Evolutionary conservation across 2,888 invertebrate genomes (phyloP).

Genomic region (Quadriops clusia): DNA sequence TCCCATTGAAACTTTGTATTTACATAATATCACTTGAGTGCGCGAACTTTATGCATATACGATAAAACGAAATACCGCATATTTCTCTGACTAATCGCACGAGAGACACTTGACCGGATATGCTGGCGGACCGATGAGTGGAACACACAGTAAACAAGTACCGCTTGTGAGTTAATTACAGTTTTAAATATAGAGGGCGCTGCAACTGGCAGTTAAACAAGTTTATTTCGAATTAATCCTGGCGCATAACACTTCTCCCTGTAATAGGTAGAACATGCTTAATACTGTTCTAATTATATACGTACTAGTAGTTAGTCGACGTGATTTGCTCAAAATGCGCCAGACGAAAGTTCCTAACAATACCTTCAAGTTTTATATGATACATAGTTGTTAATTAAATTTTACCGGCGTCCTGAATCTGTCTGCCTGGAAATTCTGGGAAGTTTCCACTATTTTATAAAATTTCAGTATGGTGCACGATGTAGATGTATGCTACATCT

Average conservation of each 20-base stretch:
- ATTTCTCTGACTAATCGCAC: slow-evolving; percentile 15
- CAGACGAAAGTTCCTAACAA: no score
- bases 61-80: slow-evolving; percentile 12
- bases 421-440: no score
- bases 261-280: slow-evolving; percentile 10
- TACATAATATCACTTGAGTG: no score
- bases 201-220: slow-evolving; percentile 30
- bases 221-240: slow-evolving; percentile 27
- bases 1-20: no score
- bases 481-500: no score
- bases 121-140: slow-evolving; percentile 15
- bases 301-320: no score
- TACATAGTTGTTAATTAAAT: no score
- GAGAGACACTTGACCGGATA: slow-evolving; percentile 18
- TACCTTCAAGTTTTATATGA: no score
- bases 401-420: no score
- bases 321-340: no score
- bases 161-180: slow-evolving; percentile 28
- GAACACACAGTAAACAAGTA: slow-evolving; percentile 20
- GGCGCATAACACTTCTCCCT: slow-evolving; percentile 13
- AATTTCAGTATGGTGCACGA: no score
- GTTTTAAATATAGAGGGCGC: slow-evolving; percentile 29
- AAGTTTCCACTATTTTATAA: no score
- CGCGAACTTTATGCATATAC: background rate
- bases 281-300: slow-evolving; percentile 9